A percentile compares a stretch with the other conserved stretches of the same genome.
These are phyloP conservation scores for Hippotragus niger DNA, from an alignment of 2,113 vertebrate species.

Conservation along the genomic window DNA sequence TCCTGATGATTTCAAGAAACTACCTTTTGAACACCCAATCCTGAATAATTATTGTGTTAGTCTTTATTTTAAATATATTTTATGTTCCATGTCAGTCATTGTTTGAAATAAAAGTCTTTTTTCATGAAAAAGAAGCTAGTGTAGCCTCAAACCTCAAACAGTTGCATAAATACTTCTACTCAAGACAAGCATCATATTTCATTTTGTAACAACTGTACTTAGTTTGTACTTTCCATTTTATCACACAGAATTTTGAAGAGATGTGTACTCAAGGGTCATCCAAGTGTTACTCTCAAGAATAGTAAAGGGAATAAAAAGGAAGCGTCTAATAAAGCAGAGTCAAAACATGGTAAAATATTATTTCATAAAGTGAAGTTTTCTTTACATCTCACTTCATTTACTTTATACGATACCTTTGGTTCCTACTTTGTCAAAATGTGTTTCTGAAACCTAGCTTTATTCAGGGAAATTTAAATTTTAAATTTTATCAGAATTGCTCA, in stretches of 20 bases:
- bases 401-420: not conserved
- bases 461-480: not conserved
- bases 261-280: accelerated
- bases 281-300: not conserved
- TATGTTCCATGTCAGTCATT: not conserved
- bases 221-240: not conserved
- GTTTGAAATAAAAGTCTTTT: not conserved
- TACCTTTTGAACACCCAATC: not conserved
- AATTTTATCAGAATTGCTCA: not conserved
- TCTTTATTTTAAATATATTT: not conserved
- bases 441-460: not conserved
- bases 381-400: not conserved
- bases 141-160: not conserved
- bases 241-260: not conserved
- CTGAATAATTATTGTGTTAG: not conserved
- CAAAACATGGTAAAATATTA: not conserved
- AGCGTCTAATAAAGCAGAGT: not conserved
- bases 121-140: not conserved
- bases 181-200: not conserved
- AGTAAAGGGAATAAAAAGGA: not conserved
- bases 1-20: not conserved
- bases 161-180: not conserved
- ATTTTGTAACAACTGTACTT: not conserved
- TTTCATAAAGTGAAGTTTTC: not conserved
- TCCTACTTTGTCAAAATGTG: not conserved